Conservation (phyloP, 2,888 invertebrate species). For the Latrodectus elegans region DNA sequence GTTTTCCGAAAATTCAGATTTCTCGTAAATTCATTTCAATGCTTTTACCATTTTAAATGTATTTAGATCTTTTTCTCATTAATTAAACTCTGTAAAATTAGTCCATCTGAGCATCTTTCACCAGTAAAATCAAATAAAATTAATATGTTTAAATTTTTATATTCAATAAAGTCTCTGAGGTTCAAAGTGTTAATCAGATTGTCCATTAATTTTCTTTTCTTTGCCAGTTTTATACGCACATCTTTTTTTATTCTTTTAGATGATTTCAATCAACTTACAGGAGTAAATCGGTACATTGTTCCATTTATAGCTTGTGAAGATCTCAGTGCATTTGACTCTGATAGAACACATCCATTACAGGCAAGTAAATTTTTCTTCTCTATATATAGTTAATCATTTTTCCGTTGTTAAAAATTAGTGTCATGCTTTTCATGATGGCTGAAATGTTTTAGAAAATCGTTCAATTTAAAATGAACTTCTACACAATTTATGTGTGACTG, state of each 20-base stretch:
- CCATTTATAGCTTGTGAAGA: slow-evolving; percentile 98
- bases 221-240: too few relatives aligned
- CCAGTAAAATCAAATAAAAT: too few relatives aligned
- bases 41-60: too few relatives aligned
- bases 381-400: not conserved
- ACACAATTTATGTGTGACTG: not conserved
- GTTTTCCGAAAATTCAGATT: too few relatives aligned
- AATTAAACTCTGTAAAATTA: too few relatives aligned
- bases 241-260: slow-evolving; percentile 74
- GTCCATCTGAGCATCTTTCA: too few relatives aligned
- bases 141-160: too few relatives aligned
- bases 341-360: slow-evolving; percentile 88
- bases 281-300: slow-evolving; percentile 86
- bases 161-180: too few relatives aligned
- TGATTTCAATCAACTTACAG: slow-evolving; percentile 84
- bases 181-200: too few relatives aligned
- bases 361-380: slow-evolving; percentile 74
- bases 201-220: too few relatives aligned
- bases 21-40: too few relatives aligned
- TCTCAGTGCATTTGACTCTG: slow-evolving; percentile 91
- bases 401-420: not conserved
- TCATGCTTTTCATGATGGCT: not conserved
- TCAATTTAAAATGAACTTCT: not conserved
- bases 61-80: too few relatives aligned
- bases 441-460: not conserved